phyloP scores from a whole-genome alignment of 2,113 vertebrate species.

The Elaphurus davidianus region DNA sequence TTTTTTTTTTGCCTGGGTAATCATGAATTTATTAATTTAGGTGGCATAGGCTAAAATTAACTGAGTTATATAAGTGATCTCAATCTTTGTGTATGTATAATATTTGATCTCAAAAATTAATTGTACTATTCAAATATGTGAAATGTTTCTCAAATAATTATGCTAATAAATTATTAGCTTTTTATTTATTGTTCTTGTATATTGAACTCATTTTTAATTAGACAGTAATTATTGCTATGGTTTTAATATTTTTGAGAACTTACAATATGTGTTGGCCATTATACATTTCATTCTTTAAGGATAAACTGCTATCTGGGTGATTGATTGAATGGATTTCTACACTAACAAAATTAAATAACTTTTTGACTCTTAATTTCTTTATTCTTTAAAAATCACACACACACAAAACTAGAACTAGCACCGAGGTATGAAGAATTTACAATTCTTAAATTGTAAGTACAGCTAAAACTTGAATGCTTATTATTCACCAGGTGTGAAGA shows the following conservation, averaged over 20 bases:
- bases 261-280: constrained; percentile 28
- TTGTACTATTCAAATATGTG: background rate
- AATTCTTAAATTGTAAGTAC: background rate
- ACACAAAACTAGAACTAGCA: background rate
- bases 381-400: background rate
- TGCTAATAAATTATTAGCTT: background rate
- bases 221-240: background rate
- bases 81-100: background rate
- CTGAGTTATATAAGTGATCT: background rate
- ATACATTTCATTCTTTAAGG: constrained; percentile 15
- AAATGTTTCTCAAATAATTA: background rate
- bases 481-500: background rate
- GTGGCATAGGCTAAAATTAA: background rate
- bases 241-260: constrained; percentile 40
- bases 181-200: background rate
- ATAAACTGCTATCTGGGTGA: constrained; percentile 17
- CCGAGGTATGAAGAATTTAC: background rate
- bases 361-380: background rate
- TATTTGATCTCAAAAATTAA: background rate
- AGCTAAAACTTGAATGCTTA: background rate
- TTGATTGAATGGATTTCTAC: constrained; percentile 28
- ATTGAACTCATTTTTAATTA: constrained; percentile 16
- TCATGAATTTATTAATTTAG: background rate
- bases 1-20: background rate
- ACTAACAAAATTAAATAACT: constrained; percentile 27